A percentile compares a stretch with the other conserved stretches of the same genome.
These are phyloP conservation scores for Danaus chrysippus DNA, from an alignment of 2,888 invertebrate species.

Conservation along the genomic window DNA sequence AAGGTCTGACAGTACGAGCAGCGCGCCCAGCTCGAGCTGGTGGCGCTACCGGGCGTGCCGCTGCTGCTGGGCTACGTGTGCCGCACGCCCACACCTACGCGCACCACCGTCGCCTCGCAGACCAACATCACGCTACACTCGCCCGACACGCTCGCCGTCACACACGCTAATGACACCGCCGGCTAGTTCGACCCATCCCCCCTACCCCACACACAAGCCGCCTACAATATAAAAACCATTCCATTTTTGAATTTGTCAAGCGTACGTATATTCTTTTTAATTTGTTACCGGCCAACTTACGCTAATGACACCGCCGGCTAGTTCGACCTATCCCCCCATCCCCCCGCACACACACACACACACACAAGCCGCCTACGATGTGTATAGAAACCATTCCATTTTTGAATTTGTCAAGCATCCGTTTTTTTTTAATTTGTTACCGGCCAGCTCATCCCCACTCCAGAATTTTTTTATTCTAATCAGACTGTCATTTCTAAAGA, in stretches of 20 bases:
- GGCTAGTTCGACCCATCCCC: constrained; percentile 10
- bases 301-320: constrained; percentile 14
- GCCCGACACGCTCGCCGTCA: constrained; percentile 55
- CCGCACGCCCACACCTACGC: constrained; percentile 39
- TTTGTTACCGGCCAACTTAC: too few relatives aligned
- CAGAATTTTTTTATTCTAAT: too few relatives aligned
- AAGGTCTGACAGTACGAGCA: constrained; percentile 80
- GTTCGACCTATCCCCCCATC: background rate
- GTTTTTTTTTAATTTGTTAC: too few relatives aligned
- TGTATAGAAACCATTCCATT: too few relatives aligned
- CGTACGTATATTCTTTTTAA: too few relatives aligned
- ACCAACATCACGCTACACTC: constrained; percentile 69
- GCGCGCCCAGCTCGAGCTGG: constrained; percentile 64
- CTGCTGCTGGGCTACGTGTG: constrained; percentile 66
- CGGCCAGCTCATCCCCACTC: too few relatives aligned
- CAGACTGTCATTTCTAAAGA: too few relatives aligned
- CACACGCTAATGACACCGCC: constrained; percentile 17
- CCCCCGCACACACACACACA: too few relatives aligned
- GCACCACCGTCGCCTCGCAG: constrained; percentile 59
- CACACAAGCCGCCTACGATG: too few relatives aligned
- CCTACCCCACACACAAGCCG: background rate
- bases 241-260: background rate
- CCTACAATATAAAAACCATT: background rate
- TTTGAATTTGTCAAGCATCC: too few relatives aligned
- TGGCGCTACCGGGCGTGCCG: constrained; percentile 65